phyloP scores from a whole-genome alignment of 2,888 invertebrate species.

The Eledone cirrhosa region DNA sequence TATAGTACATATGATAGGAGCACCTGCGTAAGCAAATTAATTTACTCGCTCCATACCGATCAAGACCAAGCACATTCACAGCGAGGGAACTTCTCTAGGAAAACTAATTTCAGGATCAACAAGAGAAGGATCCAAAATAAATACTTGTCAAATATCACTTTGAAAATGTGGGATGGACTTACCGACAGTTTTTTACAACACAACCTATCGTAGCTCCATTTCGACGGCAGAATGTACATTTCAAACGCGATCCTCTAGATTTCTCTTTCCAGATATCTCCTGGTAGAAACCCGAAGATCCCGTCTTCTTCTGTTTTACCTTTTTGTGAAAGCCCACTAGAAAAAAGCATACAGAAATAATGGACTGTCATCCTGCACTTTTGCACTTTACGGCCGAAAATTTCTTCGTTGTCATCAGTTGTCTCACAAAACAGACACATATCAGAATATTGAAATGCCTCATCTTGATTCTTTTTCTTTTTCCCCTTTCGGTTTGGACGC shows the following conservation, averaged over 20 bases:
- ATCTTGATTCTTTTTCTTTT: not conserved
- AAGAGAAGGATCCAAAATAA: too few species aligned
- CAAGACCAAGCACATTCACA: too few species aligned
- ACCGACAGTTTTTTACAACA: slow-evolving; percentile 72
- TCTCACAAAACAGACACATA: slow-evolving; percentile 53
- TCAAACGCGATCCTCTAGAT: slow-evolving; percentile 74
- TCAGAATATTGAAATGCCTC: slow-evolving; percentile 12
- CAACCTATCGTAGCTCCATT: slow-evolving; percentile 80
- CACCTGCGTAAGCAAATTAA: too few species aligned
- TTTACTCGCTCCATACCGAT: too few species aligned
- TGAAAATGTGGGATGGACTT: not conserved
- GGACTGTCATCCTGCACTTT: slow-evolving; percentile 72
- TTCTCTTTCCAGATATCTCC: slow-evolving; percentile 77
- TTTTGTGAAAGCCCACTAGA: slow-evolving; percentile 62
- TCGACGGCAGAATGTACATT: slow-evolving; percentile 76
- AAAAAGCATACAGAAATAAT: slow-evolving; percentile 77
- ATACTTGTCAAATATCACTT: too few species aligned
- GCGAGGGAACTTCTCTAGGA: too few species aligned
- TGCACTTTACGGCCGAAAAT: slow-evolving; percentile 50
- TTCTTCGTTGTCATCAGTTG: slow-evolving; percentile 50
- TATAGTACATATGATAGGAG: too few species aligned
- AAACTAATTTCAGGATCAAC: too few species aligned
- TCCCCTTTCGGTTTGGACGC: not conserved
- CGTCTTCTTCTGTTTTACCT: slow-evolving; percentile 69
- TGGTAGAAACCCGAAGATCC: slow-evolving; percentile 78